Evolutionary conservation across 2,113 vertebrate genomes (phyloP).

Genomic region (Psophia crepitans): DNA sequence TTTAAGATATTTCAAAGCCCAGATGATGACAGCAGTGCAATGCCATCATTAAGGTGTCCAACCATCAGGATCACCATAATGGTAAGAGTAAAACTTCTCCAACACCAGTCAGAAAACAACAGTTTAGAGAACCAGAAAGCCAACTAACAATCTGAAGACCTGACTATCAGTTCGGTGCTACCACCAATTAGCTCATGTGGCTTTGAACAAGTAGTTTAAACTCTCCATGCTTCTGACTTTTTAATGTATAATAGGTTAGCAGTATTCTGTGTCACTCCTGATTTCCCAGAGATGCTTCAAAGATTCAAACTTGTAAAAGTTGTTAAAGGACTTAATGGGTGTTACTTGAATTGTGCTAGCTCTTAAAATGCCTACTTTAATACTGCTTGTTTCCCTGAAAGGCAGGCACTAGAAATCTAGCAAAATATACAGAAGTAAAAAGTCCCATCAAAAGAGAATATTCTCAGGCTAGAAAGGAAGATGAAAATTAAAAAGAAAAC

Average conservation of each 20-base stretch:
- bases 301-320: not conserved
- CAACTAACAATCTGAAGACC: not conserved
- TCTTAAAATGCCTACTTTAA: conserved; percentile 23
- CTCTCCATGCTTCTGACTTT: not conserved
- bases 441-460: not conserved
- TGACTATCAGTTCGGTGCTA: not conserved
- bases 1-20: not conserved
- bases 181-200: not conserved
- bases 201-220: not conserved
- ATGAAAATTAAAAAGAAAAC: not conserved
- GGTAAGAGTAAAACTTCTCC: not conserved
- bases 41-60: not conserved
- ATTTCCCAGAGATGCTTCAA: not conserved
- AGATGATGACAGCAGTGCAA: not conserved
- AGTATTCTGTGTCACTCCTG: not conserved
- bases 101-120: not conserved
- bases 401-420: not conserved
- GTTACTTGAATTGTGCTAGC: not conserved
- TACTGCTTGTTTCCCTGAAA: not conserved
- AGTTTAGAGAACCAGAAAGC: not conserved
- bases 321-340: not conserved
- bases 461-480: not conserved
- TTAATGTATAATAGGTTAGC: not conserved
- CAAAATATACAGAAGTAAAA: not conserved
- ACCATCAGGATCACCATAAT: not conserved